Percentiles rank a stretch among this genome's conserved stretches.
These are phyloP conservation scores for Regulus satrapa DNA, from an alignment of 2,113 vertebrate genomes.

Conservation along the genomic window DNA sequence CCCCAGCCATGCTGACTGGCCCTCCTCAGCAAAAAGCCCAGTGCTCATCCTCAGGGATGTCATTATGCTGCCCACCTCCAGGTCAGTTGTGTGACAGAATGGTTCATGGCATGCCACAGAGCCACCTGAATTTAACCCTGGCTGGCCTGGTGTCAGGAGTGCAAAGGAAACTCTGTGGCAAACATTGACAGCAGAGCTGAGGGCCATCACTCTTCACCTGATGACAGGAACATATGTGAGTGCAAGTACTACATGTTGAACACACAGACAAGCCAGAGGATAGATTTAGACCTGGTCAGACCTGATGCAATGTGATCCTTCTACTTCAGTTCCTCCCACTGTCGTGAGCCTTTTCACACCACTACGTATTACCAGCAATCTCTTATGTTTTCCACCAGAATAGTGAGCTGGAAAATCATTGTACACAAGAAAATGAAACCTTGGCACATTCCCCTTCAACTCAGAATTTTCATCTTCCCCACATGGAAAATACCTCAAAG, in stretches of 20 bases:
- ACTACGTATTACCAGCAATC: not conserved
- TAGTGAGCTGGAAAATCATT: not conserved
- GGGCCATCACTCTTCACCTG: not conserved
- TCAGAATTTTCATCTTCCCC: not conserved
- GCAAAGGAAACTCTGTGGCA: not conserved
- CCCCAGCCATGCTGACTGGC: not conserved
- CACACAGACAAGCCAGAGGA: not conserved
- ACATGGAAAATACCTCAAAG: not conserved
- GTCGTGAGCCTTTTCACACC: not conserved
- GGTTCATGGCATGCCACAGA: not conserved
- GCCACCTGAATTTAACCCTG: not conserved
- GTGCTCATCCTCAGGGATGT: not conserved
- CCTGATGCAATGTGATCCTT: not conserved
- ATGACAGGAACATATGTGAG: not conserved
- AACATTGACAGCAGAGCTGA: not conserved
- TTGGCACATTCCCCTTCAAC: not conserved
- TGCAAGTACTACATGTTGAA: not conserved
- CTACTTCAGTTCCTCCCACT: not conserved
- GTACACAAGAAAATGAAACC: not conserved
- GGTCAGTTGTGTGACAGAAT: not conserved
- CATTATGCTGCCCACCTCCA: not conserved
- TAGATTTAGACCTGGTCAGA: not conserved
- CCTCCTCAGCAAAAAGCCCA: not conserved
- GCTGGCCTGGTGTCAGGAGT: rapidly evolving
- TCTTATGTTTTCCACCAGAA: not conserved